Base-by-base conservation (phyloP, 1,140 invertebrate genomes). In the Protaetia brevitarsis region DNA sequence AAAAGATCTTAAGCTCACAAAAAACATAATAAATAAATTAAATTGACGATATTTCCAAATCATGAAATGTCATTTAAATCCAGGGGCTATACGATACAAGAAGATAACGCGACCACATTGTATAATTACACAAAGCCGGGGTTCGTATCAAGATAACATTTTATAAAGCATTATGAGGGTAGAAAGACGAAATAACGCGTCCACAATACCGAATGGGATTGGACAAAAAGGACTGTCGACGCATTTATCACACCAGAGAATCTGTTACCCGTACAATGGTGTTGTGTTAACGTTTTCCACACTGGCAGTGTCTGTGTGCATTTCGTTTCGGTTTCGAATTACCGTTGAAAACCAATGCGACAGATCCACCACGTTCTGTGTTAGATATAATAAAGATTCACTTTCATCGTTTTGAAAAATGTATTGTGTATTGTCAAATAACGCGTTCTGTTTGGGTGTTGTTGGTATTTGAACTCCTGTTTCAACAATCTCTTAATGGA, bases 151-250 rank as follows among this genome's bases (percentile, higher is more conserved):
- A 45, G 41, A 45, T 45, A 45, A 45, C 19, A 45, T 45, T 45
- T 45, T 45, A 45, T 45, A 45, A 45, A 45, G 41, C 13, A 45
- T 45, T 45, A 45, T 45, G 41, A 45, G 41, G 41, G 41, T 45
- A 45, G 41, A 45, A 45, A 1, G 41, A 1, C 36, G 36, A 37
- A 10, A 45, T 45, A 45, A 45, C 3, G 16, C 41, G 10, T 21
- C 0, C 41, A 45, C 41, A 45, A 45, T 45, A 21, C 2, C 41
- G 41, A 45, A 45, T 45, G 41, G 41, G 41, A 45, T 45, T 45
- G 41, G 41, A 45, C 41, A 45, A 45, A 45, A 45, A 45, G n/a
- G 41, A 45, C 23, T 19, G 41, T 45, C 13, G 41, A 45, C 23
- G 41, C 41, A 19, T 45, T 45, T 45, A 45, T 45, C 41, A 45